A percentile compares a stretch with the other conserved stretches of the same genome.
These are phyloP conservation scores for Holothuria scabra DNA, from an alignment of 53 echinoderm and acorn worm species.

Conservation along the genomic window DNA sequence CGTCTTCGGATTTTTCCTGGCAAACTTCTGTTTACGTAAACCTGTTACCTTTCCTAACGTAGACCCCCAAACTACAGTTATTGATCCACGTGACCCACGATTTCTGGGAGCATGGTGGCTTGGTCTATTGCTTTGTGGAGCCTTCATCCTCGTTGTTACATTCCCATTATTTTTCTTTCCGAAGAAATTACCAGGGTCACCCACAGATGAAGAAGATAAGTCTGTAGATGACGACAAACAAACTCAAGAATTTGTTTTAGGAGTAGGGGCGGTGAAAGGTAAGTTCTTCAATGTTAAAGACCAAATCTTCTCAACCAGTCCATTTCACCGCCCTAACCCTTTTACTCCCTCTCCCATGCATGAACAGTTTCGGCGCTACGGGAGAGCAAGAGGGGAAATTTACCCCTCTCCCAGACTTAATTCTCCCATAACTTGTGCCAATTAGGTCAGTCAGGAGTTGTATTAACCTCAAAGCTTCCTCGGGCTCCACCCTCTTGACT, in stretches of 20 bases:
- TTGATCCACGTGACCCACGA: conserved; percentile 42
- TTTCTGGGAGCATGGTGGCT: conserved; percentile 88
- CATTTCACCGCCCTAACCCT: no score
- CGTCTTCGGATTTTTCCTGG: conserved; percentile 43
- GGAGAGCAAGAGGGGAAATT: no score
- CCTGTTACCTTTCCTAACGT: conserved; percentile 33
- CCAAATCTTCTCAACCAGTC: no score
- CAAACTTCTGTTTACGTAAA: conserved; percentile 29
- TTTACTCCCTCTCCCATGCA: no score
- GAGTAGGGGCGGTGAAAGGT: conserved; percentile 47
- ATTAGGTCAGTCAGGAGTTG: no score
- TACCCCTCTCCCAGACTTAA: no score
- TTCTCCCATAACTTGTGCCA: no score
- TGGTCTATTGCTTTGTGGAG: conserved; percentile 68
- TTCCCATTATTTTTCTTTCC: conserved; percentile 84
- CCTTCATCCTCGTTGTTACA: conserved; percentile 50
- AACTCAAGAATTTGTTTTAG: neutral
- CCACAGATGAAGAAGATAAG: conserved; percentile 4
- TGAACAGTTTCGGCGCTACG: no score
- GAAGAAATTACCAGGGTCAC: conserved; percentile 45
- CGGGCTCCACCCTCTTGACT: no score
- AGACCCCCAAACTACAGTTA: conserved; percentile 9
- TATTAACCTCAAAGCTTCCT: no score
- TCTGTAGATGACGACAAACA: neutral
- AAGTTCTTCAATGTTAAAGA: neutral